phyloP scores from a whole-genome alignment of 2,113 vertebrate species.

The Ptychochromis oligacanthus region DNA sequence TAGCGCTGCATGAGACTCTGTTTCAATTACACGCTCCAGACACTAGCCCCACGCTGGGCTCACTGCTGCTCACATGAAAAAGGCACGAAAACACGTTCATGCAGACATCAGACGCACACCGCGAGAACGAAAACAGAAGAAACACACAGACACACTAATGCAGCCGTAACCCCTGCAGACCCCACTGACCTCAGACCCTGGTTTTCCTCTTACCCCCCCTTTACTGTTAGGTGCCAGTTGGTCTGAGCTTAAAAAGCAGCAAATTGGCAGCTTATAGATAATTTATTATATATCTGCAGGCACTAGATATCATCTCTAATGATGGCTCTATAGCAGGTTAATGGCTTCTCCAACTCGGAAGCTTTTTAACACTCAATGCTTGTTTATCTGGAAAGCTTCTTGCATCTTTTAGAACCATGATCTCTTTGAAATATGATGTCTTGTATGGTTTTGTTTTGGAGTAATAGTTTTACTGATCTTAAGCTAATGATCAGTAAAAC shows the following conservation, averaged over 20 bases:
- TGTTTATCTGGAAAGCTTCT: conserved; percentile 21
- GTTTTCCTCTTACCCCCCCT: conserved; percentile 1
- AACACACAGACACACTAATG: conserved; percentile 2
- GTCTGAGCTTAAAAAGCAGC: conserved; percentile 44
- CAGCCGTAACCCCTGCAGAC: conserved; percentile 38
- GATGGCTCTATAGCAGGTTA: conserved; percentile 3
- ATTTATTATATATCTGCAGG: conserved; percentile 27
- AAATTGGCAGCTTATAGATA: conserved; percentile 30
- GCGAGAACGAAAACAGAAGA: neutral
- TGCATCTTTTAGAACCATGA: neutral
- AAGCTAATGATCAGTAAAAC: neutral
- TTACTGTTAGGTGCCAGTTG: conserved; percentile 39
- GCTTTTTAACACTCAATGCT: neutral
- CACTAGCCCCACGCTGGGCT: conserved; percentile 63
- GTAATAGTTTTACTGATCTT: neutral
- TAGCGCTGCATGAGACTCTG: conserved; percentile 68
- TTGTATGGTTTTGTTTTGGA: neutral
- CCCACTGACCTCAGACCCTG: conserved; percentile 4
- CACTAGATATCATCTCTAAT: conserved; percentile 1
- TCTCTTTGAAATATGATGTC: neutral
- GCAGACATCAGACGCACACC: neutral
- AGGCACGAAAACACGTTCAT: neutral
- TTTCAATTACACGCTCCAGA: conserved; percentile 77
- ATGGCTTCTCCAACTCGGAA: neutral
- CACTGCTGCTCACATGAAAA: conserved; percentile 33